These are phyloP conservation scores for Nemapogon koenigi DNA, from an alignment of 2,888 invertebrate species.

Conservation along the genomic window DNA sequence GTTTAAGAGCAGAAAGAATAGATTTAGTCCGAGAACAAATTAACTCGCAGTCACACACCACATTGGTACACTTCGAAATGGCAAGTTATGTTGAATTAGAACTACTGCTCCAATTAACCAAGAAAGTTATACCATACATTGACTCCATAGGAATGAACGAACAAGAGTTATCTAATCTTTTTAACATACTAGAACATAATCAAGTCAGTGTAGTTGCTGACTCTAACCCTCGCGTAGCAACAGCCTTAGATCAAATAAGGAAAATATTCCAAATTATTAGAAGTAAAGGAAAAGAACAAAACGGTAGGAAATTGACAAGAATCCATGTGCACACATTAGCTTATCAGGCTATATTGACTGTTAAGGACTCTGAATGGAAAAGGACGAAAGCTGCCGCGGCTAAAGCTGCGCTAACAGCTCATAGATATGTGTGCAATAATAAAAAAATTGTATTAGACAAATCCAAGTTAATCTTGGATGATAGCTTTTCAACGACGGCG, in stretches of 20 bases:
- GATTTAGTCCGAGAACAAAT: constrained; percentile 72
- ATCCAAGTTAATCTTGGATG: constrained; percentile 74
- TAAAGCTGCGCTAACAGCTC: constrained; percentile 82
- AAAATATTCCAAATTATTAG: constrained; percentile 66
- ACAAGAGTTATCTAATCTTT: constrained; percentile 81
- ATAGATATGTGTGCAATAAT: constrained; percentile 81
- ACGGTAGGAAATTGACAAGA: constrained; percentile 69
- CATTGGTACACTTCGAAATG: constrained; percentile 84
- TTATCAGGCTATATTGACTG: constrained; percentile 83
- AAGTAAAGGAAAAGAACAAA: constrained; percentile 40
- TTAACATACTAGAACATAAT: constrained; percentile 72
- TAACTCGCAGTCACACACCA: constrained; percentile 59
- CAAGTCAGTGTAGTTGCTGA: constrained; percentile 77
- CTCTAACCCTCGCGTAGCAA: constrained; percentile 80
- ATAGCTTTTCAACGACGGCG: constrained; percentile 79
- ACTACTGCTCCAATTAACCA: constrained; percentile 69
- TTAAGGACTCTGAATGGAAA: constrained; percentile 74
- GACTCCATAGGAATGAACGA: constrained; percentile 91
- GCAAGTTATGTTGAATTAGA: constrained; percentile 81
- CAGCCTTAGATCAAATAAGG: constrained; percentile 82
- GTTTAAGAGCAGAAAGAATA: constrained; percentile 68
- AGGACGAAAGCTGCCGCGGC: constrained; percentile 81
- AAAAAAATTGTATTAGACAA: constrained; percentile 57
- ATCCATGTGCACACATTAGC: constrained; percentile 87
- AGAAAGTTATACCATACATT: constrained; percentile 73